Evolutionary conservation across 2,888 invertebrate genomes (phyloP).

Genomic region (Cerastoderma edule): DNA sequence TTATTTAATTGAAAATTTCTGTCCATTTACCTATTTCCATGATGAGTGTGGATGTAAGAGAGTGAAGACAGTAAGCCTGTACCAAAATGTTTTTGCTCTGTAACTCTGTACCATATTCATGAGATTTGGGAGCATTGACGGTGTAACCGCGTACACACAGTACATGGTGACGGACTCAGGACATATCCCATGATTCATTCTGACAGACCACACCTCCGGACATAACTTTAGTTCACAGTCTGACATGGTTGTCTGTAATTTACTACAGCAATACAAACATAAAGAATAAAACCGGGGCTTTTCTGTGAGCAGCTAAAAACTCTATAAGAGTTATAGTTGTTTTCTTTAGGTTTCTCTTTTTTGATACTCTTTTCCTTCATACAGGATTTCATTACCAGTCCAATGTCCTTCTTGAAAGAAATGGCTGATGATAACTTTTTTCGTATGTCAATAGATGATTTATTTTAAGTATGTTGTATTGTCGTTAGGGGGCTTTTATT

Average conservation of each 20-base stretch:
- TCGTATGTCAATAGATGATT: no score
- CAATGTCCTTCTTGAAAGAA: no score
- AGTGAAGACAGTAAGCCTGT: no score
- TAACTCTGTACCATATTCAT: background rate
- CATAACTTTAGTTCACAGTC: conserved; percentile 49
- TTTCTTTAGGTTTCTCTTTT: background rate
- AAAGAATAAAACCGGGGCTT: conserved; percentile 19
- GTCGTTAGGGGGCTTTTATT: no score
- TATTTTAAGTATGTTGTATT: no score
- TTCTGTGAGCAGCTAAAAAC: background rate
- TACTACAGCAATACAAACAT: conserved; percentile 1
- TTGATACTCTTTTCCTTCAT: background rate
- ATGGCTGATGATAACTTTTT: no score
- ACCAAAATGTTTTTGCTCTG: no score
- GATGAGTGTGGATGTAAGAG: no score
- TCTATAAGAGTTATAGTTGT: conserved; percentile 11
- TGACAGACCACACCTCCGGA: conserved; percentile 51
- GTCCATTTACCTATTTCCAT: no score
- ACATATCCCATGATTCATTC: conserved; percentile 43
- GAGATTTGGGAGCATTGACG: background rate
- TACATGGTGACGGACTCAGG: conserved; percentile 5
- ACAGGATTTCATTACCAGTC: background rate
- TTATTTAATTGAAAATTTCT: no score
- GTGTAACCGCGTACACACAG: background rate
- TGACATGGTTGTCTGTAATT: conserved; percentile 51